phyloP scores from a whole-genome alignment of 2,113 vertebrate genomes.

The Gorilla gorilla region DNA sequence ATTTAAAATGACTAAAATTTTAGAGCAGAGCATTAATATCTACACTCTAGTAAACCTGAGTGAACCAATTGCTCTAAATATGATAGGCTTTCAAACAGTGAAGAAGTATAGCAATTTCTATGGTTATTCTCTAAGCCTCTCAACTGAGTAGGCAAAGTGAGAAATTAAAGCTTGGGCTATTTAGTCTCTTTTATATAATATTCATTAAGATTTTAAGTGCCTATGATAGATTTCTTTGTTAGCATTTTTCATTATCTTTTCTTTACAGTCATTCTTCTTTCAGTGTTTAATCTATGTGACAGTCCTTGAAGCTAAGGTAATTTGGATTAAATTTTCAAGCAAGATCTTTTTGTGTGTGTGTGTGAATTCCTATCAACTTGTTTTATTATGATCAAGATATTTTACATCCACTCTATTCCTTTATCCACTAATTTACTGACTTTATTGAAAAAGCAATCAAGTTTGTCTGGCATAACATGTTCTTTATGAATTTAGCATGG shows the following conservation, averaged over 20 bases:
- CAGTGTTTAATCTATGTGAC: slow-evolving; percentile 37
- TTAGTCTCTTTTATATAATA: slow-evolving; percentile 42
- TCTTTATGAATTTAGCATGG: slow-evolving; percentile 72
- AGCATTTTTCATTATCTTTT: slow-evolving; percentile 64
- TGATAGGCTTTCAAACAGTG: background rate
- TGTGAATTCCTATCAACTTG: slow-evolving; percentile 51
- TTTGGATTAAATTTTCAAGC: slow-evolving; percentile 70
- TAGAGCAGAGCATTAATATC: background rate
- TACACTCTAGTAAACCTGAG: background rate
- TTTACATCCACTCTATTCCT: slow-evolving; percentile 45
- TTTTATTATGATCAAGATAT: slow-evolving; percentile 68
- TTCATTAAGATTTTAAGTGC: slow-evolving; percentile 61
- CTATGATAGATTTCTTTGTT: slow-evolving; percentile 59
- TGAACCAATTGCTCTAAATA: slow-evolving; percentile 6
- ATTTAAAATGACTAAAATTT: background rate
- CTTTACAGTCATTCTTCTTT: slow-evolving; percentile 60
- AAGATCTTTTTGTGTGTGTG: slow-evolving; percentile 39
- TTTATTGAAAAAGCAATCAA: slow-evolving; percentile 72
- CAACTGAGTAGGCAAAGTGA: background rate
- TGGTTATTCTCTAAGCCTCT: background rate
- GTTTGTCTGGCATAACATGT: slow-evolving; percentile 26
- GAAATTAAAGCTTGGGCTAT: slow-evolving; percentile 23
- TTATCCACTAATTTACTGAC: slow-evolving; percentile 66
- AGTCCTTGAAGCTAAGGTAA: slow-evolving; percentile 42
- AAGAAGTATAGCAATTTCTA: background rate